Percentiles rank a stretch among this genome's conserved stretches.
Evolutionary conservation across 2,113 vertebrate genomes (phyloP).

Genomic region (Notarius lentiginosus): DNA sequence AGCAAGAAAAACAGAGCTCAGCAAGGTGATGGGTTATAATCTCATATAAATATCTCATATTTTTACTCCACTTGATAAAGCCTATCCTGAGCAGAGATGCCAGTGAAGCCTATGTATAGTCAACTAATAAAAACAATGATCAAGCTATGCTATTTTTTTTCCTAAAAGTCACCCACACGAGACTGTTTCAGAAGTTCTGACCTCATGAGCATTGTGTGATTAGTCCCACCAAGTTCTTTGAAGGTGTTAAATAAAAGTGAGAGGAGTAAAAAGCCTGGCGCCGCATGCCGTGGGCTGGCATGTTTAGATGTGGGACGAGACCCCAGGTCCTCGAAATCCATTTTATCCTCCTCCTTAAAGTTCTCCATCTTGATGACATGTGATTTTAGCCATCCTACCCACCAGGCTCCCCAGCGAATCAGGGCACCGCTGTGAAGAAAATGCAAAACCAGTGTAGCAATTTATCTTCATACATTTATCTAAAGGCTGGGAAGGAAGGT

Average conservation of each 20-base stretch:
- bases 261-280: conserved; percentile 26
- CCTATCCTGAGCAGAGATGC: not conserved
- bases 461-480: conserved; percentile 90
- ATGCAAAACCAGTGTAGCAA: conserved; percentile 82
- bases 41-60: no score
- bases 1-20: not conserved
- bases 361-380: conserved; percentile 89
- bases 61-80: not conserved
- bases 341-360: conserved; percentile 80
- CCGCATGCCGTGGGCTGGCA: conserved; percentile 30
- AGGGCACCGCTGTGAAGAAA: conserved; percentile 81
- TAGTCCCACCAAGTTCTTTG: conserved; percentile 16
- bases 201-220: conserved; percentile 34
- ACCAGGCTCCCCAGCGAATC: conserved; percentile 37
- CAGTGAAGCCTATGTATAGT: not conserved
- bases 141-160: not conserved
- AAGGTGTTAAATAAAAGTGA: conserved; percentile 37
- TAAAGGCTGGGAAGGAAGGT: conserved; percentile 76
- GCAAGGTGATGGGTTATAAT: not conserved
- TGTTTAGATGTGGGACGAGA: conserved; percentile 59
- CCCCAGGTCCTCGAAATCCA: conserved; percentile 80
- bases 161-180: not conserved
- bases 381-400: conserved; percentile 69
- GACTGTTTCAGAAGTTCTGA: not conserved
- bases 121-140: not conserved